These are phyloP conservation scores for Vimba vimba DNA, from an alignment of 2,113 vertebrate species.

Conservation along the genomic window DNA sequence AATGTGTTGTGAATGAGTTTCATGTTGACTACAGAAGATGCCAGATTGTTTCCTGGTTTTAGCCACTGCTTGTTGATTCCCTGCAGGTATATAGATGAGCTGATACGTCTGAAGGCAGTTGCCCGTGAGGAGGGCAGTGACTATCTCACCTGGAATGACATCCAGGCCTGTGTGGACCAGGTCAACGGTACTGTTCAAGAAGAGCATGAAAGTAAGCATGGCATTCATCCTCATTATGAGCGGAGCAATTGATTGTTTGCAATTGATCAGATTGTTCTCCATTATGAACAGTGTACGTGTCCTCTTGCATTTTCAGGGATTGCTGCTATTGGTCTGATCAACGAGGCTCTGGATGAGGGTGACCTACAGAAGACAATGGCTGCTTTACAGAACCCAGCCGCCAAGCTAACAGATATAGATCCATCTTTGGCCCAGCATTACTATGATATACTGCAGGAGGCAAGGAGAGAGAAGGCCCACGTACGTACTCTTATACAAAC, in stretches of 20 bases:
- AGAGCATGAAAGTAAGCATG: conserved; percentile 90
- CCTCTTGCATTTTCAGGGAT: conserved; percentile 78
- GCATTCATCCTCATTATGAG: neutral
- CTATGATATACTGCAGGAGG: conserved; percentile 88
- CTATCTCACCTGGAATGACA: conserved; percentile 97
- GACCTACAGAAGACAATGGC: conserved; percentile 85
- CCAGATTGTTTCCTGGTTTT: neutral
- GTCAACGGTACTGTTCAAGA: conserved; percentile 90
- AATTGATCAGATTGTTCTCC: neutral
- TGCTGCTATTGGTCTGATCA: conserved; percentile 92
- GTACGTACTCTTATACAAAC: conserved; percentile 72
- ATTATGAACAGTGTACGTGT: neutral
- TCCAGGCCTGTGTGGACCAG: conserved; percentile 90
- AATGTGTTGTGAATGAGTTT: neutral
- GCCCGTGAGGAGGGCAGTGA: conserved; percentile 77
- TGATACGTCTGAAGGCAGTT: conserved; percentile 87
- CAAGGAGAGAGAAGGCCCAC: conserved; percentile 94
- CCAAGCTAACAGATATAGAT: conserved; percentile 88
- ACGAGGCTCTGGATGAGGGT: conserved; percentile 94
- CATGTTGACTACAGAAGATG: neutral
- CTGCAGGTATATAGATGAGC: conserved; percentile 89
- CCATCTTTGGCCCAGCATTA: conserved; percentile 90
- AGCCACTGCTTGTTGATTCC: neutral
- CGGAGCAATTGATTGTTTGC: too few relatives aligned
- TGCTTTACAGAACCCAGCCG: conserved; percentile 86